Percentiles rank a stretch among this genome's conserved stretches.
Conservation (phyloP, 2,113 vertebrate genomes). For the Anoura caudifer region DNA sequence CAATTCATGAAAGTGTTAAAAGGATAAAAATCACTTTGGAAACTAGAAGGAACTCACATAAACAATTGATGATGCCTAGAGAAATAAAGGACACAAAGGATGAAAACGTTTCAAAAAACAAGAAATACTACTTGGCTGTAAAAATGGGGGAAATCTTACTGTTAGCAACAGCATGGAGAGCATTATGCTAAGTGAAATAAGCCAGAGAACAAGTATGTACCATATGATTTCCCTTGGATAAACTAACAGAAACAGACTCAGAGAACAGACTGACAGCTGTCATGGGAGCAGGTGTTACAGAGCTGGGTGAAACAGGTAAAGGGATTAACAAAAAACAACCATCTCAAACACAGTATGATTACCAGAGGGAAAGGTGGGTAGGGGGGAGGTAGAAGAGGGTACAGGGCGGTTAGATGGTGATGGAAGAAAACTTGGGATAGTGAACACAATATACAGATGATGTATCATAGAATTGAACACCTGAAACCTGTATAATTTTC, state of each 20-base stretch:
- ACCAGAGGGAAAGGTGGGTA: not conserved
- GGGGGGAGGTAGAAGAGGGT: not conserved
- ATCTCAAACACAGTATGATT: not conserved
- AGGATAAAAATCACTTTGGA: not conserved
- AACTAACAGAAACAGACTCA: not conserved
- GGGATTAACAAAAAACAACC: too few relatives aligned
- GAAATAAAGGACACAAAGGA: not conserved
- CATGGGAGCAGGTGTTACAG: too few relatives aligned
- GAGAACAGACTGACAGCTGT: not conserved
- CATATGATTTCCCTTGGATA: not conserved
- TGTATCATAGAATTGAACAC: not conserved
- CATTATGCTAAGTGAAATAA: not conserved
- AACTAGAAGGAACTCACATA: not conserved
- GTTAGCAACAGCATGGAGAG: not conserved
- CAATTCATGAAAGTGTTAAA: not conserved
- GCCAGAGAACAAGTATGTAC: not conserved
- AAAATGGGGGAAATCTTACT: not conserved
- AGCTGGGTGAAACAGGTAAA: too few relatives aligned
- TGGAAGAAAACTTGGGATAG: not conserved
- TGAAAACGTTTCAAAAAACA: not conserved
- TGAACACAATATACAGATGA: not conserved
- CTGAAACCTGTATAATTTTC: not conserved
- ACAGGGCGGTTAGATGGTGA: not conserved
- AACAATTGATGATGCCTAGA: not conserved
- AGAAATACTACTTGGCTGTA: not conserved